Percentiles rank a stretch among this genome's conserved stretches.
phyloP scores from a whole-genome alignment of 2,888 invertebrate genomes.

The Encarsia formosa region DNA sequence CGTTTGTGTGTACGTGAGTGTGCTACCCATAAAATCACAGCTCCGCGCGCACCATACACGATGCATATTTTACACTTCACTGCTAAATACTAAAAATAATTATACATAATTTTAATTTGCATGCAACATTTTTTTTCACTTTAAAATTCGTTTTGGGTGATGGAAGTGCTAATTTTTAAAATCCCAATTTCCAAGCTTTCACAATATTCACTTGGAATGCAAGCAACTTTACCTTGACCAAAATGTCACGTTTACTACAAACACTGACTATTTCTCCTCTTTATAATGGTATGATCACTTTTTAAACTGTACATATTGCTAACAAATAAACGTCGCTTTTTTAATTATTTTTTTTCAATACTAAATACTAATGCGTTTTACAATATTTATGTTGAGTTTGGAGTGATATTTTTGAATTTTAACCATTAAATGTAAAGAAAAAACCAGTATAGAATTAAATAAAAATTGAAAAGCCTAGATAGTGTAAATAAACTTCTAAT shows the following conservation, averaged over 20 bases:
- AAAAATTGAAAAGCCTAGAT: no score
- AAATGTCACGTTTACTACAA: conserved; percentile 42
- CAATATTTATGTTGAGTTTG: no score
- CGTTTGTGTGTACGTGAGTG: no score
- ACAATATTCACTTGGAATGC: conserved; percentile 45
- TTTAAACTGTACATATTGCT: no score
- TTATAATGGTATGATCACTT: conserved; percentile 36
- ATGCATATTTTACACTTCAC: not conserved
- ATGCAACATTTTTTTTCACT: conserved; percentile 11
- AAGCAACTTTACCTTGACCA: conserved; percentile 47
- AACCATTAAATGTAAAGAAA: no score
- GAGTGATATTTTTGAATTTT: no score
- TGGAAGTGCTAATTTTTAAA: conserved; percentile 6
- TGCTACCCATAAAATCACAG: no score
- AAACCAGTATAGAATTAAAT: no score
- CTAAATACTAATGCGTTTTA: no score
- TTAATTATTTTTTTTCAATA: no score
- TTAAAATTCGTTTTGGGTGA: conserved; percentile 1
- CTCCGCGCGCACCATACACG: conserved; percentile 7
- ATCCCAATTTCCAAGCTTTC: conserved; percentile 43
- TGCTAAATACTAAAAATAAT: not conserved
- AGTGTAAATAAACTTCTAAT: no score
- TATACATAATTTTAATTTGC: conserved; percentile 3
- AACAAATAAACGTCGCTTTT: no score
- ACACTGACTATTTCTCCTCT: conserved; percentile 45